phyloP scores from a whole-genome alignment of 2,888 invertebrate genomes.

The Euspilapteryx auroguttella region DNA sequence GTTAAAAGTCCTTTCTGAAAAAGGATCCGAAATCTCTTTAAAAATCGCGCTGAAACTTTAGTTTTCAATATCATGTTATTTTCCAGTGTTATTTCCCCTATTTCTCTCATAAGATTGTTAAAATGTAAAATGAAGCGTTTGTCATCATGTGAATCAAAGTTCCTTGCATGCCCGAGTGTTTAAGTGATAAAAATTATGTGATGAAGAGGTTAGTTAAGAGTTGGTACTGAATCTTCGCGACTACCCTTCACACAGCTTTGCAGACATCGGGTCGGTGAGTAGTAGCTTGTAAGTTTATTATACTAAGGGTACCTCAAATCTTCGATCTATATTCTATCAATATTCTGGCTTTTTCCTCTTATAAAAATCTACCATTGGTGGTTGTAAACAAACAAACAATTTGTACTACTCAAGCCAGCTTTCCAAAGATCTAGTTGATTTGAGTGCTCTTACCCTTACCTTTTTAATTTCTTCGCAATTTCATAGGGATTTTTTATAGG shows the following conservation, averaged over 20 bases:
- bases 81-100: conserved; percentile 12
- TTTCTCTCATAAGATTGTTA: background rate
- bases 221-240: conserved; percentile 38
- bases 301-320: too few species aligned
- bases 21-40: background rate
- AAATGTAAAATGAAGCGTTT: background rate
- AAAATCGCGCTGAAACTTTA: too few species aligned
- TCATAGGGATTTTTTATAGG: too few species aligned
- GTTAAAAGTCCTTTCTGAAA: conserved; percentile 1
- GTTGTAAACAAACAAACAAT: too few species aligned
- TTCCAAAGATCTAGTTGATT: too few species aligned
- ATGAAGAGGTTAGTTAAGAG: conserved; percentile 40
- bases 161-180: too few species aligned
- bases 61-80: conserved; percentile 34
- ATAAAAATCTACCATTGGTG: too few species aligned
- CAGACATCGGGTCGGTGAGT: conserved; percentile 48
- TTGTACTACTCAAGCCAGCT: too few species aligned
- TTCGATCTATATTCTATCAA: too few species aligned
- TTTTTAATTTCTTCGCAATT: too few species aligned
- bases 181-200: conserved; percentile 5
- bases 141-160: conserved; percentile 7
- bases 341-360: too few species aligned
- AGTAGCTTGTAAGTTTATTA: conserved; percentile 46
- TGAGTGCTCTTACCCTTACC: too few species aligned
- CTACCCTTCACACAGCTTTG: conserved; percentile 19